These are phyloP conservation scores for Atherinomorus stipes DNA, from an alignment of 2,113 vertebrate species.

Conservation along the genomic window DNA sequence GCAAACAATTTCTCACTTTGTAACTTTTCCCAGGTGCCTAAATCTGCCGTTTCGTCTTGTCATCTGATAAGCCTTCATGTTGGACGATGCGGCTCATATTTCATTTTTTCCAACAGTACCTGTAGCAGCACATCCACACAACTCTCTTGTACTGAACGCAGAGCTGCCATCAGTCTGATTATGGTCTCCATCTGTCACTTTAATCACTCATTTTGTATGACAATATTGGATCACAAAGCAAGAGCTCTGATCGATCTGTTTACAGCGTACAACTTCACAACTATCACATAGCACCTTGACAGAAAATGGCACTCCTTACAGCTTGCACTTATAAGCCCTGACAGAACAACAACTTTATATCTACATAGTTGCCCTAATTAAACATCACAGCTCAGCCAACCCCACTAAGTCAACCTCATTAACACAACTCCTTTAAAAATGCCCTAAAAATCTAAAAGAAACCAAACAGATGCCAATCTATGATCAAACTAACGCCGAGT, in stretches of 20 bases:
- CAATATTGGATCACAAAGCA: slow-evolving; percentile 2
- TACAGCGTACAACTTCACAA: background rate
- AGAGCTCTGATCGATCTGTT: background rate
- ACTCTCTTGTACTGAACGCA: background rate
- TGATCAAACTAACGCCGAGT: no score
- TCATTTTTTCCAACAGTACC: slow-evolving; percentile 4
- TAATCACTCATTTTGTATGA: background rate
- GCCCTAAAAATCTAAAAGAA: no score
- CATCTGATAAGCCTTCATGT: slow-evolving; percentile 14
- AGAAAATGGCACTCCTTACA: background rate
- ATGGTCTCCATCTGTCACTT: background rate
- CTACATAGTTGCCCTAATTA: no score
- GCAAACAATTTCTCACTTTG: background rate
- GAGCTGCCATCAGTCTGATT: slow-evolving; percentile 1
- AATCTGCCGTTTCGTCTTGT: background rate
- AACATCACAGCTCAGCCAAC: no score
- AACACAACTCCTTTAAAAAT: no score
- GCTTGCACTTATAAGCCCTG: background rate
- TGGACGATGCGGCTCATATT: slow-evolving; percentile 1
- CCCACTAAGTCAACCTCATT: no score
- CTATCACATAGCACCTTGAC: background rate
- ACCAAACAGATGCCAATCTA: no score
- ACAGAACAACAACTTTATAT: background rate
- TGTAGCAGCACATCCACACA: slow-evolving; percentile 10
- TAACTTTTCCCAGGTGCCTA: background rate